Evolutionary conservation across 1,140 invertebrate genomes (phyloP).

Genomic region (Drosophila eugracilis): DNA sequence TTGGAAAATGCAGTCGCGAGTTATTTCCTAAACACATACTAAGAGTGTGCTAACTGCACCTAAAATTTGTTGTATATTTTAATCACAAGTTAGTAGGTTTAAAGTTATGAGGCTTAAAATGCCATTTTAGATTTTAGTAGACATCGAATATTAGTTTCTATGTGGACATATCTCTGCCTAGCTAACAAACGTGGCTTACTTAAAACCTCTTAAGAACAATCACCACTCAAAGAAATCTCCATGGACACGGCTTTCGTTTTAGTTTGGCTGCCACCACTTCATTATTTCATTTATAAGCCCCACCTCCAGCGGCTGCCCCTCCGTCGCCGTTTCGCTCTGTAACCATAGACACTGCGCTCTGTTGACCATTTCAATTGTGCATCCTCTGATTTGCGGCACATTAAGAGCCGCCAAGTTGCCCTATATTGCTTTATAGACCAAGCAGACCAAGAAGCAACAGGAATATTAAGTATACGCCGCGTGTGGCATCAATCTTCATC

Average conservation of each 20-base stretch:
- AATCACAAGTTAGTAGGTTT: not conserved
- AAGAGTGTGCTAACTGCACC: too few species aligned
- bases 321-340: constrained; percentile 46
- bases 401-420: constrained; percentile 44
- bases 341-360: constrained; percentile 55
- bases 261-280: constrained; percentile 21
- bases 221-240: constrained; percentile 9
- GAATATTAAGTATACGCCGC: constrained; percentile 56
- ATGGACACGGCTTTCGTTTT: constrained; percentile 23
- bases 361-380: constrained; percentile 60
- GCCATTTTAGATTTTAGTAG: too few species aligned
- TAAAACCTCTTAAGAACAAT: constrained; percentile 19
- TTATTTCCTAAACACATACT: too few species aligned
- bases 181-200: too few species aligned
- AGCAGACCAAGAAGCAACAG: constrained; percentile 15
- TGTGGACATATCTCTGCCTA: too few species aligned
- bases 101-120: too few species aligned
- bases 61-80: not conserved
- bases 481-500: constrained; percentile 72
- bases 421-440: constrained; percentile 25
- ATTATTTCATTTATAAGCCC: constrained; percentile 16
- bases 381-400: constrained; percentile 55
- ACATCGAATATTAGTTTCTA: too few species aligned
- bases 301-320: constrained; percentile 15
- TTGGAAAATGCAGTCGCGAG: not conserved